Conservation (phyloP, 2,113 vertebrate genomes). For the Lipotes vexillifer region DNA sequence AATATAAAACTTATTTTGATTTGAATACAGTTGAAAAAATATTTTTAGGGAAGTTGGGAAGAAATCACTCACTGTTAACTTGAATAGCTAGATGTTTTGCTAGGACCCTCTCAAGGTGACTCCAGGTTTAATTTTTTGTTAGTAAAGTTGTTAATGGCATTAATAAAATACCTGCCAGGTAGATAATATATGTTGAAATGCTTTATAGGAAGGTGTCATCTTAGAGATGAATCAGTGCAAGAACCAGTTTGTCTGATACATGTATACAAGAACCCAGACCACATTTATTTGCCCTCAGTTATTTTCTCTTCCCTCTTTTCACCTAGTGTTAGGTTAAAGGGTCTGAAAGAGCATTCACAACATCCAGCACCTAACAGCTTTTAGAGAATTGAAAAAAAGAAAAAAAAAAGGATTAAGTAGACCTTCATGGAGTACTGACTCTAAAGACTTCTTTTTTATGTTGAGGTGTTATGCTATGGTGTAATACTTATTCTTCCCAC, state of each 20-base stretch:
- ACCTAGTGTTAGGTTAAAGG: neutral
- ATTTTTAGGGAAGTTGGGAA: neutral
- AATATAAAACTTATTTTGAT: neutral
- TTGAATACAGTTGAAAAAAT: neutral
- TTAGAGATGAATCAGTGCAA: neutral
- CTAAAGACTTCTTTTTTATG: neutral
- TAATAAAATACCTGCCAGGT: conserved; percentile 14
- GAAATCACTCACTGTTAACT: neutral
- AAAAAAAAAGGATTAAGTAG: neutral
- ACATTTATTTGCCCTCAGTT: neutral
- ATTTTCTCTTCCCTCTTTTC: conserved; percentile 25
- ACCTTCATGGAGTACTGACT: neutral
- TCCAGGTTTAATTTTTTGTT: neutral
- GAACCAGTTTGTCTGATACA: neutral
- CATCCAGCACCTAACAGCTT: neutral
- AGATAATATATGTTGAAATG: neutral
- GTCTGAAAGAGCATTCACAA: neutral
- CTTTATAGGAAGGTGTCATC: neutral
- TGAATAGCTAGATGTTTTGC: conserved; percentile 11
- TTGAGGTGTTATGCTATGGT: neutral
- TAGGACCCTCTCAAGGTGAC: neutral
- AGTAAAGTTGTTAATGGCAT: neutral
- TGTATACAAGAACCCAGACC: neutral
- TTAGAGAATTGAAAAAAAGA: neutral
- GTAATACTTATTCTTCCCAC: neutral